These are phyloP conservation scores for Oryzias dopingdopingensis DNA, from an alignment of 2,797 vertebrate species.

Conservation along the genomic window DNA sequence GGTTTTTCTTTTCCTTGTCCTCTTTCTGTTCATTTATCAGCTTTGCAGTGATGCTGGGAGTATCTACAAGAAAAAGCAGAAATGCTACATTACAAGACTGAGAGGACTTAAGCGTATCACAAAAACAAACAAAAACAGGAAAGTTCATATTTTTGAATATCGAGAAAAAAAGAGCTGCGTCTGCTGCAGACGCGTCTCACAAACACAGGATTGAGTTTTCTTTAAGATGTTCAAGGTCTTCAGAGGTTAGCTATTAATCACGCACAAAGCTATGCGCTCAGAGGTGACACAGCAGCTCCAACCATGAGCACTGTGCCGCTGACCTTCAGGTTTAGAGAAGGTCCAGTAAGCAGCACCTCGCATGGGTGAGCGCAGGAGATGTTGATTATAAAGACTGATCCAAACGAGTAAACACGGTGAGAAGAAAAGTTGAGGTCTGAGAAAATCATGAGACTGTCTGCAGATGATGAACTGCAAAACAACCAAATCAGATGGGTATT, in stretches of 20 bases:
- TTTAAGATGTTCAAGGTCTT: conserved; percentile 59
- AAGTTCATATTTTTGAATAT: not conserved
- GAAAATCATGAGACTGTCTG: no score
- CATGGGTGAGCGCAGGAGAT: not conserved
- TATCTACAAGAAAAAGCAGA: conserved; percentile 78
- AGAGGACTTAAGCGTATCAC: no score
- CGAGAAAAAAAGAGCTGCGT: not conserved
- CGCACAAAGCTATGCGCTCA: conserved; percentile 5
- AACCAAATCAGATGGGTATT: no score
- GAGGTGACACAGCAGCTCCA: conserved; percentile 13
- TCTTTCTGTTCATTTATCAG: conserved; percentile 98
- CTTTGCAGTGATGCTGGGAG: conserved; percentile 98
- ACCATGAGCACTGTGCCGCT: conserved; percentile 10
- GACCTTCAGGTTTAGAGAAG: conserved; percentile 45
- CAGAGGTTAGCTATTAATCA: conserved; percentile 62
- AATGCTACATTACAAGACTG: no score
- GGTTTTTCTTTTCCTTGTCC: conserved; percentile 99
- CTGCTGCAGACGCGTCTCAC: not conserved
- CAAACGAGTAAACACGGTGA: no score
- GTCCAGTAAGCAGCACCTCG: conserved; percentile 5
- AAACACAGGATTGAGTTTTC: conserved; percentile 12
- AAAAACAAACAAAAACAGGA: no score
- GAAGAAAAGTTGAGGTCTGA: no score
- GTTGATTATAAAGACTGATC: no score
- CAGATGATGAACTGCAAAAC: no score